Conservation (phyloP, 2,113 vertebrate genomes). For the Narcine bancroftii region DNA sequence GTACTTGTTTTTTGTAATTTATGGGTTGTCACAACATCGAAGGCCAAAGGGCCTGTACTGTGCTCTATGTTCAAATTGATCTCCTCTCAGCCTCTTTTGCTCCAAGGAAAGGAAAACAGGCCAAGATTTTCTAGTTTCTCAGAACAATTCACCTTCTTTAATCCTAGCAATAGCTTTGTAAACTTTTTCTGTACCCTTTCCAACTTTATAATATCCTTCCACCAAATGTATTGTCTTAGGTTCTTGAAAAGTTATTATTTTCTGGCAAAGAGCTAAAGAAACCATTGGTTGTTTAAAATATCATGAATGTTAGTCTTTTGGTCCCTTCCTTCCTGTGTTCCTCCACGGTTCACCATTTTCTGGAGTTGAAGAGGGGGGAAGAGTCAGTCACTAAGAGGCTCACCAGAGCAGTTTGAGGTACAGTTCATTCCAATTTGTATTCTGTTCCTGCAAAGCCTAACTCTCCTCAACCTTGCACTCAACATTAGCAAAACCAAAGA, state of each 20-base stretch:
- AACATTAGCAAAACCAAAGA: too few relatives aligned
- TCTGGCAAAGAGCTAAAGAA: not conserved
- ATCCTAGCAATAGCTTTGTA: not conserved
- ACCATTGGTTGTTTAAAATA: not conserved
- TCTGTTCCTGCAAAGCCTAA: not conserved
- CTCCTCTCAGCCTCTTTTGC: too few relatives aligned
- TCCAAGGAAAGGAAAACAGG: too few relatives aligned
- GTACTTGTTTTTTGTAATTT: too few relatives aligned
- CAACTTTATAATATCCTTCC: too few relatives aligned
- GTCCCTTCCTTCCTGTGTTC: not conserved
- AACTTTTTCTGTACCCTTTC: too few relatives aligned
- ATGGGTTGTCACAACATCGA: too few relatives aligned
- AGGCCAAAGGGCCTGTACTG: too few relatives aligned
- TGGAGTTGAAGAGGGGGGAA: not conserved
- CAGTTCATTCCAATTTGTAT: not conserved
- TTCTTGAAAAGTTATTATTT: not conserved
- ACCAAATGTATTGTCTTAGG: not conserved
- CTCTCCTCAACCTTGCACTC: too few relatives aligned
- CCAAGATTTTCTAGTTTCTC: too few relatives aligned
- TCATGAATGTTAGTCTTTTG: not conserved
- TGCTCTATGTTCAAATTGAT: too few relatives aligned
- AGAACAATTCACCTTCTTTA: too few relatives aligned
- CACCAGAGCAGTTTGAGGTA: not conserved
- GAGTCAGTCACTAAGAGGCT: not conserved
- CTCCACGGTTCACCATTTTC: not conserved